Base-by-base conservation (phyloP, 1,140 invertebrate species). In the Pseudomyrmex concolor region DNA sequence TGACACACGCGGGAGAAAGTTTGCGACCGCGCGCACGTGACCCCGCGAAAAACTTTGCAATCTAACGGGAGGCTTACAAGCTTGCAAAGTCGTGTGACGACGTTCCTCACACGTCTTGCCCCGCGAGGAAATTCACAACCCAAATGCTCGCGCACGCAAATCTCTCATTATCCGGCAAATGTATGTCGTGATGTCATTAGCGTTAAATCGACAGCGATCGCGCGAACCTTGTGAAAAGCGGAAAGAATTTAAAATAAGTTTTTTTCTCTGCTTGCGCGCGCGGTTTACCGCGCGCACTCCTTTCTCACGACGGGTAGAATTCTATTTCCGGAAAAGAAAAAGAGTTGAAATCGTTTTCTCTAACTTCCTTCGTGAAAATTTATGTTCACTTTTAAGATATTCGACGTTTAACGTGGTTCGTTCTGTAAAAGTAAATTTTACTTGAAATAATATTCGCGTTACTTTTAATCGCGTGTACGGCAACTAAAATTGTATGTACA, bases 1-100 rank as follows among this genome's bases (percentile, higher is more conserved):
- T 54, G 71, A 76, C 66, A 50, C 50, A 60, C 48, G 48, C 34
- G 34, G 34, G 5, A 34, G 43, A 82, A 82, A 82, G 19, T 74
- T 82, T 50, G 15, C 5, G 34, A 1, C 34, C 34, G 34, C 59
- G 70, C 57, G 25, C 48, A 48, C 70, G 57, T 82, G 45, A 82
- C 15, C 5, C 34, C 59, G 78, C 57, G 59, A 34, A 74, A 34
- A 63, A 64, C 59, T 82, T 82, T n/a, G 25, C 57, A 63, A 62
- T 73, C 59, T 12, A 34, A 55, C 45, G 12, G 17, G 51, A 22
- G 17, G 68, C 43, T 45, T 51, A 70, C 15, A 48, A 50, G n/a
- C 55, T 43, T 43, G 19, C 51, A 43, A 34, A 34, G 34, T 34
- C 34, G 5, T 34, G 34, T 7, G 34, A 34, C 5, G 34, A 34